These are phyloP conservation scores for Varanus salvator DNA, from an alignment of 2,113 vertebrate species.

Conservation along the genomic window DNA sequence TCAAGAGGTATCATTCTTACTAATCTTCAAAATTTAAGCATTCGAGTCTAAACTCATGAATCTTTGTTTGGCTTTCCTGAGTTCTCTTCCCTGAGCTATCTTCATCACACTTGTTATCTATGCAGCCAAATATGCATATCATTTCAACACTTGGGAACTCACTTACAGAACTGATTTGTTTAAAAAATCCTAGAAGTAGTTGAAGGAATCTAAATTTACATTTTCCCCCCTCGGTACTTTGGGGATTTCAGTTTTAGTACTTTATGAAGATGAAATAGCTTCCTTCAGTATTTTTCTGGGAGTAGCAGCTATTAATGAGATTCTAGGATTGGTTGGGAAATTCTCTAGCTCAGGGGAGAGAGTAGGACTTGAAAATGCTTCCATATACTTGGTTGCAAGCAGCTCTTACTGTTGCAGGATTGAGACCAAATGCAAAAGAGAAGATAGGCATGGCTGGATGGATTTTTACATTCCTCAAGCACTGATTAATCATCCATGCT, in stretches of 20 bases:
- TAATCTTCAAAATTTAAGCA: constrained; percentile 15
- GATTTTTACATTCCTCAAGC: not conserved
- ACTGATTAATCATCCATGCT: not conserved
- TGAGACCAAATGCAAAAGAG: not conserved
- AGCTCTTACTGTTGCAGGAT: not conserved
- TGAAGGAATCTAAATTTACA: not conserved
- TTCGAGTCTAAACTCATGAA: not conserved
- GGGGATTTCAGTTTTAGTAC: not conserved
- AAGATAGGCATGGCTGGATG: not conserved
- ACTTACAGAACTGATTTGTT: not conserved
- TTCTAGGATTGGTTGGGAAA: not conserved
- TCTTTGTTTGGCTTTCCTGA: too few relatives aligned
- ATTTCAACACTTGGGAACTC: not conserved
- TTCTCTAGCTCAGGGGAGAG: not conserved
- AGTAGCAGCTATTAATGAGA: not conserved
- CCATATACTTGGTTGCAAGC: not conserved
- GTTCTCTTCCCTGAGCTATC: not conserved
- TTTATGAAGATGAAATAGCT: not conserved
- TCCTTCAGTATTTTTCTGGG: constrained; percentile 1
- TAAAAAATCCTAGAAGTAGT: not conserved
- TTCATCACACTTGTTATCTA: not conserved
- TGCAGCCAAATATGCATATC: not conserved
- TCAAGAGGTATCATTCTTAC: not conserved
- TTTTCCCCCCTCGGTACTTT: not conserved
- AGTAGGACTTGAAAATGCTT: not conserved